Conservation (phyloP, 2,888 invertebrate genomes). For the Drosophila meridionalis region DNA sequence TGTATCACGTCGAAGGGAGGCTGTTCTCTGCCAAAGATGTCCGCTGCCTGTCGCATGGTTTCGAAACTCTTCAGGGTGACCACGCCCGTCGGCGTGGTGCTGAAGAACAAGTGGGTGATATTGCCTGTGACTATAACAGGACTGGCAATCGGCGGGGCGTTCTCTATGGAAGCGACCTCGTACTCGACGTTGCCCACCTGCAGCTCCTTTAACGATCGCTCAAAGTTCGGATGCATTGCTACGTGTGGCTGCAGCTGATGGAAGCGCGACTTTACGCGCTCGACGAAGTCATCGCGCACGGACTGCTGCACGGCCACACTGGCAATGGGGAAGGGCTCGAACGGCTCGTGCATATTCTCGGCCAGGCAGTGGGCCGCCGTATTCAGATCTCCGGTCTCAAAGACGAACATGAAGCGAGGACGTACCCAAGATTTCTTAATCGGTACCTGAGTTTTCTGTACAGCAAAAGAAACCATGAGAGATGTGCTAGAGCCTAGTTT, state of each 20-base stretch:
- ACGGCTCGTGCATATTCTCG: constrained; percentile 74
- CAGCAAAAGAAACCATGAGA: background rate
- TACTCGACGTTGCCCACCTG: constrained; percentile 50
- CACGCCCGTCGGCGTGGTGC: constrained; percentile 55
- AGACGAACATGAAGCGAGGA: constrained; percentile 74
- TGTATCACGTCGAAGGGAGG: constrained; percentile 59
- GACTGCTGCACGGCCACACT: constrained; percentile 80
- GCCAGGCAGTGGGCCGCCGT: constrained; percentile 76
- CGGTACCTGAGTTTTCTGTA: background rate
- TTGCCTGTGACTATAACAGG: constrained; percentile 75
- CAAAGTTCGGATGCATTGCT: constrained; percentile 48
- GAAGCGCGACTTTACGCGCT: constrained; percentile 63
- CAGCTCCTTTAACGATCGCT: constrained; percentile 44
- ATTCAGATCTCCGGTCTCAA: constrained; percentile 78
- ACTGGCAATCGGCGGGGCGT: constrained; percentile 51
- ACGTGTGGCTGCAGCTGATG: constrained; percentile 59
- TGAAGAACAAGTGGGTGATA: constrained; percentile 69
- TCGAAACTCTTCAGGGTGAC: constrained; percentile 76
- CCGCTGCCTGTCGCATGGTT: constrained; percentile 67
- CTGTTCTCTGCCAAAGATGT: constrained; percentile 61
- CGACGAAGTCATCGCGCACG: constrained; percentile 68
- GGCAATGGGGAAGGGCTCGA: constrained; percentile 64
- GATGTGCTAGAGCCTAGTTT: background rate
- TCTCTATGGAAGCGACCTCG: constrained; percentile 49
- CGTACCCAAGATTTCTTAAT: constrained; percentile 35